Evolutionary conservation across 2,888 invertebrate genomes (phyloP), one percentile per base, ranked within the genome.

Genomic region (Liodrosophila aerea): DNA sequence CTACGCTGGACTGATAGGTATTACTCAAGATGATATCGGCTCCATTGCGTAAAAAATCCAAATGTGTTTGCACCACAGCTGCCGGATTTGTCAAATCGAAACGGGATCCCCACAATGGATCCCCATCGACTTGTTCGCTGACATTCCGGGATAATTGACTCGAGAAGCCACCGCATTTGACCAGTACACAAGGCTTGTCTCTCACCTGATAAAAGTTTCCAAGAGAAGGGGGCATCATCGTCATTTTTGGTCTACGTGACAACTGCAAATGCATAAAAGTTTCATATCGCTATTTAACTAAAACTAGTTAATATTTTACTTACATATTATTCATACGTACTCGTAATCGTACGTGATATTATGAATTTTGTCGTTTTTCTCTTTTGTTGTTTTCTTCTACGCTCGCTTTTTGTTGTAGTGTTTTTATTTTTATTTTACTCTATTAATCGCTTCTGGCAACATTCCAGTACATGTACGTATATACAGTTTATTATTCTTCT

Each of bases 71-170:
- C 53, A 94, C 91, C 40, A 97, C 94, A 22, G 95, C 95, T 5
- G 94, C 92, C 1, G 95, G 95, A 87, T 96, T 92, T 0, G 94
- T 94, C 51, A 93, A 92, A 58, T 97, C 92, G 83, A 95, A 94
- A 49, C 95, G 92, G 1, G 97, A 94, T 73, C 96, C 96, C 97
- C 97, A 98, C 40, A 97, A 90, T 0, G 97, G 96, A 88, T 97
- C 96, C 0, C 94, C 94, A 88, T 96, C 95, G 57, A 96, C 94
- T 64, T 92, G 92, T 67, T 93, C 93, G 0, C 92, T 92, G 5
- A 95, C 93, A 87, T 95, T 94, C 60, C 92, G 93, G 4, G 93
- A 93, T 68, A 96, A 91, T 88, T 96, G 96, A 5, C 95, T 93
- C 1, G 95, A 94, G 89, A 96, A 95, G 11, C 96, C 96, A 0